A percentile compares a stretch with the other conserved stretches of the same genome.
Evolutionary conservation across 2,888 invertebrate species (phyloP).

Genomic region (Heliconius cydno): DNA sequence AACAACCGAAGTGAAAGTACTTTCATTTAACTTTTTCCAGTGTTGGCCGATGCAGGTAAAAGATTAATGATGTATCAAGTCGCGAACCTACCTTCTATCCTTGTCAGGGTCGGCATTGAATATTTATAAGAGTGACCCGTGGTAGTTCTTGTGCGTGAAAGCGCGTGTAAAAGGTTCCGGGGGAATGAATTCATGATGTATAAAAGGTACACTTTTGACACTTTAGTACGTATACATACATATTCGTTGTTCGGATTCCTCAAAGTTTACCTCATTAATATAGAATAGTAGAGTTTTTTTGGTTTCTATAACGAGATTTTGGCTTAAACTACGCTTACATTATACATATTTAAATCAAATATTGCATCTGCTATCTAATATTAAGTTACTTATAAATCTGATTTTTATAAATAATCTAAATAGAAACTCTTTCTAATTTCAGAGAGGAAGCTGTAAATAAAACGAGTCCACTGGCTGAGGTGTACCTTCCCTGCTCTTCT

Average conservation of each 20-base stretch:
- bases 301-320: background rate
- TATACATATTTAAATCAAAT: no score
- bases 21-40: constrained; percentile 47
- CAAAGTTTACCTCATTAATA: constrained; percentile 7
- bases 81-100: constrained; percentile 58
- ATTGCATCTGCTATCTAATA: no score
- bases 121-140: constrained; percentile 60
- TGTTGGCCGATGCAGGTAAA: constrained; percentile 50
- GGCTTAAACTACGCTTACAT: background rate
- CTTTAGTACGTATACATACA: background rate
- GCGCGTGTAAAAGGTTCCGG: constrained; percentile 44
- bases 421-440: constrained; percentile 38
- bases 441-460: constrained; percentile 63
- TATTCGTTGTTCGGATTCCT: constrained; percentile 3
- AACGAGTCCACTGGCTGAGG: constrained; percentile 50
- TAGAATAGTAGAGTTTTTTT: background rate
- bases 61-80: constrained; percentile 65
- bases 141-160: constrained; percentile 56
- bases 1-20: constrained; percentile 48
- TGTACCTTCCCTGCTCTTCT: constrained; percentile 56
- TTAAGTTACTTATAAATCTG: background rate
- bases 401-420: background rate
- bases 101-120: constrained; percentile 60
- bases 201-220: constrained; percentile 42
- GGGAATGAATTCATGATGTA: constrained; percentile 53